Percentiles rank a stretch among this genome's conserved stretches.
Evolutionary conservation across 1,140 invertebrate species (phyloP).

Genomic region (Anadara kagoshimensis): DNA sequence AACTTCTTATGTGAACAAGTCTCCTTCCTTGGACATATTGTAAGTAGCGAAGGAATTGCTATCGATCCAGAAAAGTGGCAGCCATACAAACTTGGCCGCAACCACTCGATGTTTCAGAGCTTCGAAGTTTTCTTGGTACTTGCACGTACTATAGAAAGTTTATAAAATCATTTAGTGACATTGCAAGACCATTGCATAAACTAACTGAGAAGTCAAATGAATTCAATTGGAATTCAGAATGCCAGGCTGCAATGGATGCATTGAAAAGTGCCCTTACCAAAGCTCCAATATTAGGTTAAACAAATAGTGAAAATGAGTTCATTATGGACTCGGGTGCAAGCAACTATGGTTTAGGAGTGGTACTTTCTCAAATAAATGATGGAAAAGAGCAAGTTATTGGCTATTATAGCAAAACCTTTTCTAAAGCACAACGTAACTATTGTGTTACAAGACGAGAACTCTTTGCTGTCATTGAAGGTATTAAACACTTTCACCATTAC

Average conservation of each 20-base stretch:
- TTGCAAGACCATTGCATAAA: conserved; percentile 9
- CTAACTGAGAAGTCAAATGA: neutral
- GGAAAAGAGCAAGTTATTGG: conserved; percentile 5
- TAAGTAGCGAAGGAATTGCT: conserved; percentile 61
- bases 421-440: conserved; percentile 10
- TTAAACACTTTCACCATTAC: conserved; percentile 34
- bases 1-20: conserved; percentile 14
- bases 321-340: conserved; percentile 7
- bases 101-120: conserved; percentile 6
- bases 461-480: conserved; percentile 17
- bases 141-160: conserved; percentile 7
- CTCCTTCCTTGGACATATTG: conserved; percentile 50
- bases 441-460: conserved; percentile 26
- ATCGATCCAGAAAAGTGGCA: conserved; percentile 71
- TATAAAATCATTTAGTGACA: neutral
- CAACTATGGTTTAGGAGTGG: neutral
- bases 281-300: neutral
- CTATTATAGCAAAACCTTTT: conserved; percentile 18
- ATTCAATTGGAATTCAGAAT: conserved; percentile 13
- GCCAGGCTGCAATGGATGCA: neutral
- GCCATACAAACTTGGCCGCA: conserved; percentile 55
- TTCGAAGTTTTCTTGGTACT: conserved; percentile 3
- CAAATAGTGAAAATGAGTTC: neutral
- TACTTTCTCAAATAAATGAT: conserved; percentile 7
- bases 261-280: conserved; percentile 3